Conservation (phyloP, 2,113 vertebrate genomes). For the Isurus oxyrinchus region DNA sequence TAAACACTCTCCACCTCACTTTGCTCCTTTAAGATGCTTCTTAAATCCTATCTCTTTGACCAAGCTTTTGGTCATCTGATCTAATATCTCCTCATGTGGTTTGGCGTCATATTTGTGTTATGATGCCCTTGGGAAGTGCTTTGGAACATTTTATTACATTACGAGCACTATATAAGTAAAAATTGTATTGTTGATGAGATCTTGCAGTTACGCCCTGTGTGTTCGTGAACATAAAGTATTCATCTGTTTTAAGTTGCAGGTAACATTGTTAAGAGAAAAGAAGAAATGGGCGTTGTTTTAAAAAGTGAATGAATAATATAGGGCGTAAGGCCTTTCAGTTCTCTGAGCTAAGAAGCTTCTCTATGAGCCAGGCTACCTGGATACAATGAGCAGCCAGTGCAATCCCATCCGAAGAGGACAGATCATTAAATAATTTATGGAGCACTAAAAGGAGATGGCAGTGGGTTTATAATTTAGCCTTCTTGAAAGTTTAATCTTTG, state of each 20-base stretch:
- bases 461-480: background rate
- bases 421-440: background rate
- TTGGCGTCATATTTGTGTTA: background rate
- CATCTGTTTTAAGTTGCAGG: background rate
- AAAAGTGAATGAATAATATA: background rate
- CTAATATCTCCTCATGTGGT: background rate
- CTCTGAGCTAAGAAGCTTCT: background rate
- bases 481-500: background rate
- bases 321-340: background rate
- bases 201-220: background rate
- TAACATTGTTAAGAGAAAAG: background rate
- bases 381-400: background rate
- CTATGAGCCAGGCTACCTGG: background rate
- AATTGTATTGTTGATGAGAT: background rate
- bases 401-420: background rate
- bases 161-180: background rate
- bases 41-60: no score
- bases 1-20: no score
- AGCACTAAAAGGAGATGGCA: background rate
- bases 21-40: no score
- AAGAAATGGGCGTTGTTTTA: background rate
- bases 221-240: background rate
- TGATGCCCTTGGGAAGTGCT: background rate
- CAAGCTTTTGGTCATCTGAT: no score
- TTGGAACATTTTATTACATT: background rate